These are phyloP conservation scores for Zaprionus ornatus DNA, from an alignment of 1,140 invertebrate species.

Conservation along the genomic window DNA sequence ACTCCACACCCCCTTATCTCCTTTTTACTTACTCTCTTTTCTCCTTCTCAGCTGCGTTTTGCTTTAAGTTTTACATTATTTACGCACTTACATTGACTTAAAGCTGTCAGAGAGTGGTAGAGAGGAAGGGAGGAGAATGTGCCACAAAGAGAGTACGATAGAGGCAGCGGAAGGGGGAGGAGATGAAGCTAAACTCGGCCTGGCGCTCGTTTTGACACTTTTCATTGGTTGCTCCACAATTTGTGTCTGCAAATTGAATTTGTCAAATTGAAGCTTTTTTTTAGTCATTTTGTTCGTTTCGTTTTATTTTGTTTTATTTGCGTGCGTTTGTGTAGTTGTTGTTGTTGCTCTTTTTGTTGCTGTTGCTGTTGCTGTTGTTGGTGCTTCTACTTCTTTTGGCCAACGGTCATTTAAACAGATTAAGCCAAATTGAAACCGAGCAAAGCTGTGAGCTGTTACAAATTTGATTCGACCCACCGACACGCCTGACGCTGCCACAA, in stretches of 20 bases:
- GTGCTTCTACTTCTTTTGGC: constrained; percentile 14
- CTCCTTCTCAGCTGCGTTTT: neutral
- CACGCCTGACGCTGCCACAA: neutral
- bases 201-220: constrained; percentile 45
- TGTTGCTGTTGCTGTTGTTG: constrained; percentile 8
- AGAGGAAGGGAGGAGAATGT: neutral
- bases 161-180: neutral
- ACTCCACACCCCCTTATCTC: no score
- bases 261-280: constrained; percentile 58
- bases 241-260: constrained; percentile 66
- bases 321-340: constrained; percentile 9
- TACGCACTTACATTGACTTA: neutral
- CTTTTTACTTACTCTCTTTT: neutral
- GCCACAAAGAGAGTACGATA: neutral
- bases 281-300: constrained; percentile 45
- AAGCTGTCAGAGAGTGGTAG: neutral
- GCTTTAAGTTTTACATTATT: neutral
- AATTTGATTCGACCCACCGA: constrained; percentile 39
- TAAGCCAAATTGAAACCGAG: constrained; percentile 68
- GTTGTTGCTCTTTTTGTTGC: constrained; percentile 5
- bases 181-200: neutral
- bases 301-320: constrained; percentile 29
- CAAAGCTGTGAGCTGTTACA: constrained; percentile 49
- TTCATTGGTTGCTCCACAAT: constrained; percentile 51
- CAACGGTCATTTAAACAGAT: constrained; percentile 65